Evolutionary conservation across 2,888 invertebrate genomes (phyloP).

Genomic region (Oxystoma pomonae): DNA sequence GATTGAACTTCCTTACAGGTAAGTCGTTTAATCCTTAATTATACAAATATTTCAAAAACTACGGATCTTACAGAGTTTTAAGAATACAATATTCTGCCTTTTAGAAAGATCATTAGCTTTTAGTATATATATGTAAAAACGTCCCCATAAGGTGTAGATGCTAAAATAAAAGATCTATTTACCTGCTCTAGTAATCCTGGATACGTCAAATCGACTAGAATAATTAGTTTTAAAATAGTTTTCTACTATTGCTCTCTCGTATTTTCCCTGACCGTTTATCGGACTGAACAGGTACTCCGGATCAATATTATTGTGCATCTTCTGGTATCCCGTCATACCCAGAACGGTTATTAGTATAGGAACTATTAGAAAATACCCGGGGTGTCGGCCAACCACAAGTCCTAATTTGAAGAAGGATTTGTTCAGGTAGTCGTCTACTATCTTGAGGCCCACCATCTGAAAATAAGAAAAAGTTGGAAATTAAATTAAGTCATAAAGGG

Average conservation of each 20-base stretch:
- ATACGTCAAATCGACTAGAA: slow-evolving; percentile 78
- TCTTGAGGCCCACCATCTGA: slow-evolving; percentile 74
- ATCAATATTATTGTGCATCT: slow-evolving; percentile 84
- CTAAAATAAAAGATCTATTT: slow-evolving; percentile 33
- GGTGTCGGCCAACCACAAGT: slow-evolving; percentile 70
- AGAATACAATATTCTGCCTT: too few relatives aligned
- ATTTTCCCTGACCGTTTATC: slow-evolving; percentile 78
- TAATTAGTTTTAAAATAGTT: slow-evolving; percentile 85
- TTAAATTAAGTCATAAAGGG: too few relatives aligned
- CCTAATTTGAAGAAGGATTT: slow-evolving; percentile 79
- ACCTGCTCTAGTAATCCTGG: slow-evolving; percentile 85
- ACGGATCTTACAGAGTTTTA: too few relatives aligned
- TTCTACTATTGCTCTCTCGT: slow-evolving; percentile 77
- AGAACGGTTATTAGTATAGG: slow-evolving; percentile 78
- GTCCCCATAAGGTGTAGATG: too few relatives aligned
- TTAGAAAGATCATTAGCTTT: too few relatives aligned
- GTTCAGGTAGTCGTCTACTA: slow-evolving; percentile 77
- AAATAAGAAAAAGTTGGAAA: slow-evolving; percentile 25
- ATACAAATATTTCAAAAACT: too few relatives aligned
- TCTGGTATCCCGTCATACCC: slow-evolving; percentile 84
- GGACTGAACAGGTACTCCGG: slow-evolving; percentile 92
- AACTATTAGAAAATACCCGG: slow-evolving; percentile 84
- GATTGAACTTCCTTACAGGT: too few relatives aligned
- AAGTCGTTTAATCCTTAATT: too few relatives aligned
- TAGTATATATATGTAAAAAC: too few relatives aligned